These are phyloP conservation scores for Gavia stellata DNA, from an alignment of 2,113 vertebrate species.

Conservation along the genomic window DNA sequence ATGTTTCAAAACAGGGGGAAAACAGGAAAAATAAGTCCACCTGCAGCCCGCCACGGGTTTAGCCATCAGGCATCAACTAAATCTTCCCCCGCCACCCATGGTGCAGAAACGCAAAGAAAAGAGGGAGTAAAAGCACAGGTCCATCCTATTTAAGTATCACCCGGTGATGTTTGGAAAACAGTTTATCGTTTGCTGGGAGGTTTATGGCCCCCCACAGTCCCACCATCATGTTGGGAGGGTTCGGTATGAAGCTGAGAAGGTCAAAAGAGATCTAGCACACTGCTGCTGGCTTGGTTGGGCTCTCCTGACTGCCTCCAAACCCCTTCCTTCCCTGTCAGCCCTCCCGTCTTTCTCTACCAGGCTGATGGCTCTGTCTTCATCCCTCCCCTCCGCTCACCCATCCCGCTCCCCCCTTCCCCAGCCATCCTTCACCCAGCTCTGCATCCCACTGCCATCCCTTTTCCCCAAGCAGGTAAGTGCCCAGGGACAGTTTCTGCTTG, in stretches of 20 bases:
- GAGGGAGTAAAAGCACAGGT: neutral
- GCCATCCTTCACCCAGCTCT: neutral
- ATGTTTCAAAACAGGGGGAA: neutral
- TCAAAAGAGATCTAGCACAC: neutral
- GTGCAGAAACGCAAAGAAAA: neutral
- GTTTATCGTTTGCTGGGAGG: neutral
- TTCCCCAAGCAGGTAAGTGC: neutral
- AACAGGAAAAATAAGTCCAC: neutral
- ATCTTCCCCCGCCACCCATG: neutral
- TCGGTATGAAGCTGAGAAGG: neutral
- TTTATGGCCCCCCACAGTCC: neutral
- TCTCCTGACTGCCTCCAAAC: neutral
- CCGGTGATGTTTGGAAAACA: neutral
- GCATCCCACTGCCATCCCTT: neutral
- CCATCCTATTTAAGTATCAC: neutral
- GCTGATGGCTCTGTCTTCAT: neutral
- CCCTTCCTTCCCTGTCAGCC: neutral
- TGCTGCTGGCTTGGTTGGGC: neutral
- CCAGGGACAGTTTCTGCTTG: neutral
- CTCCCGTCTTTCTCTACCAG: neutral
- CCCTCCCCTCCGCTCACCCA: neutral
- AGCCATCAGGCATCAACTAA: neutral
- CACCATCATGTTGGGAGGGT: rapidly evolving
- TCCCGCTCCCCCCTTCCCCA: neutral
- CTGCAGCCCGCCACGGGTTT: neutral